Percentiles rank a stretch among this genome's conserved stretches.
Evolutionary conservation across 2,113 vertebrate species (phyloP).

Genomic region (Mesitornis unicolor): DNA sequence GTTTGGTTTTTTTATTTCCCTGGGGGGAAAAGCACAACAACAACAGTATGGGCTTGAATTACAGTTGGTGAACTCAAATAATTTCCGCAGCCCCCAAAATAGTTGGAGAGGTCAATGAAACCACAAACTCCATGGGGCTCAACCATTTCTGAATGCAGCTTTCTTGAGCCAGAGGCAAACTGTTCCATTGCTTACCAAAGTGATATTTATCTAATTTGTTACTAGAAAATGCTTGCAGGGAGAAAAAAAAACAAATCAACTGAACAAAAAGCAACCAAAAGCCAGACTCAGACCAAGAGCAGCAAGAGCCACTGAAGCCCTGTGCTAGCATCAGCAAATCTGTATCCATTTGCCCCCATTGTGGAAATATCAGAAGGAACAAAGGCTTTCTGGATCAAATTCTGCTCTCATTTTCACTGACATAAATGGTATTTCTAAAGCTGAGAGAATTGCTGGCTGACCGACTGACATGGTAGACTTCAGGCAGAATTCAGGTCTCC

Average conservation of each 20-base stretch:
- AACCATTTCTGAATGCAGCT: background rate
- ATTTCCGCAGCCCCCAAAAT: slow-evolving; percentile 30
- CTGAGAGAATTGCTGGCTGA: slow-evolving; percentile 46
- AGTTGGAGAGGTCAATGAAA: slow-evolving; percentile 22
- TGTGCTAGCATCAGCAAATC: background rate
- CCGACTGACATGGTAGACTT: background rate
- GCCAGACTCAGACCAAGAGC: background rate
- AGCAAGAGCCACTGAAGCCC: background rate
- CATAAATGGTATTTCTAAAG: background rate
- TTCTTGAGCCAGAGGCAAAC: background rate
- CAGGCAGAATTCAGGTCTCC: slow-evolving; percentile 31
- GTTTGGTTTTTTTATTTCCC: background rate
- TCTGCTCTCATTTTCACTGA: background rate
- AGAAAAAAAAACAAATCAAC: background rate
- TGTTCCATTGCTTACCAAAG: background rate
- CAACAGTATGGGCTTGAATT: background rate
- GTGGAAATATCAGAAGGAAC: background rate
- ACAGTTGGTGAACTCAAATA: slow-evolving; percentile 1
- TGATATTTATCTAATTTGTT: slow-evolving; percentile 30
- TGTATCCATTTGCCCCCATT: background rate
- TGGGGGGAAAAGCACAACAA: background rate
- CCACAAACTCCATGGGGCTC: background rate
- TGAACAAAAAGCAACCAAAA: background rate
- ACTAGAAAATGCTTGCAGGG: background rate
- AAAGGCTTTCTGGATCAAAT: background rate